Base-by-base conservation (phyloP, 2,888 invertebrate genomes). In the Drosophila bunnanda region DNA sequence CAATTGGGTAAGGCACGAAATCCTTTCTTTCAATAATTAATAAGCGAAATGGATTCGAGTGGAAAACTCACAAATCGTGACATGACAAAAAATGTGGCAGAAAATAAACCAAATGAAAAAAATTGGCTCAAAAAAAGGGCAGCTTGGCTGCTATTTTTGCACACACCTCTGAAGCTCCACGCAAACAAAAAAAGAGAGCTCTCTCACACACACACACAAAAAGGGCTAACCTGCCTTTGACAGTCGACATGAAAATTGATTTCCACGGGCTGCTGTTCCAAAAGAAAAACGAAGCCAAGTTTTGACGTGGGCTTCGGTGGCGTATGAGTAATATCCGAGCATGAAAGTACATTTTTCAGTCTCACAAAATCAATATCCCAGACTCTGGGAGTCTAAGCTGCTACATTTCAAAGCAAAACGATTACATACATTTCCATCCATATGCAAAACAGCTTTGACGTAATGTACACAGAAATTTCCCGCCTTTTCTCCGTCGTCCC, bases 41-140 rank as follows among this genome's bases (percentile, higher is more conserved):
- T 78, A 74, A 81, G 59, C 69, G 73, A 77, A 81, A 76, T 69
- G 66, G 75, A 53, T 66, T 87, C 77, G 55, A 76, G 79, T 77
- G 79, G 76, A 88, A 86, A 88, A 88, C 71, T 83, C 69, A 73
- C 54, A 76, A 77, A 65, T 82, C 89, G 86, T 88, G 89, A 88
- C 83, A 77, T 65, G 77, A 76, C 76, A 75, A 61, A 76, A 52
- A 52, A 22, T 10, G 50, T 20, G 32, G 6, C 32, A 10, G 22
- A 34, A 50, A 88, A 71, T 50, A 50, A 36, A 25, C 17, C 52
- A 5, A 54, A 43, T 30, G 34, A 13, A 52, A 65, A 59, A 55
- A 54, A 53, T 28, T 46, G n/a, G 6, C 25, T 7, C 2, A 38
- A 56, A 57, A 75, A 75, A 68, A 56, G 43, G 32, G 68, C 61